A percentile compares a stretch with the other conserved stretches of the same genome.
These are phyloP conservation scores for Myripristis murdjan DNA, from an alignment of 2,797 vertebrate genomes.

Conservation along the genomic window DNA sequence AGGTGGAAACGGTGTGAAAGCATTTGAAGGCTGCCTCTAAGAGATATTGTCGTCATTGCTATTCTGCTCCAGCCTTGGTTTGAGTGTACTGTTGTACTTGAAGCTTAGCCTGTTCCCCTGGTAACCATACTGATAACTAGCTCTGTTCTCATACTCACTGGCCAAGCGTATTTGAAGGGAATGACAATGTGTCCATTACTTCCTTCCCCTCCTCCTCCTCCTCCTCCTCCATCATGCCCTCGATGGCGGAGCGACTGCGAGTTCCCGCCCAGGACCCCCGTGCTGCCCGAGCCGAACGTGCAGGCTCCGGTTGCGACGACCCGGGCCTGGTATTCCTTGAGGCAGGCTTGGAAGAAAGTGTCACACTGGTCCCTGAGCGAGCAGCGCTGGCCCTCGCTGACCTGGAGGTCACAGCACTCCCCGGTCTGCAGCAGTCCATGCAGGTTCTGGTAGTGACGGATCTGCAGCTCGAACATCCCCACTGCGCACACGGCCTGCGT, in stretches of 20 bases:
- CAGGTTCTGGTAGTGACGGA: conserved; percentile 84
- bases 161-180: conserved; percentile 89
- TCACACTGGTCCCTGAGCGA: conserved; percentile 84
- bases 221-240: conserved; percentile 63
- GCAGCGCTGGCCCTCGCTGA: conserved; percentile 75
- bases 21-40: conserved; percentile 46
- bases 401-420: conserved; percentile 85
- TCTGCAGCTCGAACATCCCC: conserved; percentile 88
- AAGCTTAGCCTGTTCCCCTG: conserved; percentile 78
- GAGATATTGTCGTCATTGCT: conserved; percentile 57
- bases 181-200: conserved; percentile 82
- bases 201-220: conserved; percentile 66
- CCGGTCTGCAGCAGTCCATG: conserved; percentile 81
- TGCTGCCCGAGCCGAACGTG: conserved; percentile 83
- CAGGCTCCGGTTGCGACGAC: conserved; percentile 82
- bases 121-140: conserved; percentile 73
- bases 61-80: conserved; percentile 66
- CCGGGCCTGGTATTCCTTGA: conserved; percentile 90
- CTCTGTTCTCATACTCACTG: conserved; percentile 83
- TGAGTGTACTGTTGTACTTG: conserved; percentile 68
- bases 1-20: conserved; percentile 40
- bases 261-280: conserved; percentile 86
- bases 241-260: conserved; percentile 76
- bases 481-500: conserved; percentile 75
- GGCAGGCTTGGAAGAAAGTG: conserved; percentile 87